Percentiles rank a stretch among this genome's conserved stretches.
phyloP scores from a whole-genome alignment of 2,113 vertebrate genomes.

The Furnarius figulus region DNA sequence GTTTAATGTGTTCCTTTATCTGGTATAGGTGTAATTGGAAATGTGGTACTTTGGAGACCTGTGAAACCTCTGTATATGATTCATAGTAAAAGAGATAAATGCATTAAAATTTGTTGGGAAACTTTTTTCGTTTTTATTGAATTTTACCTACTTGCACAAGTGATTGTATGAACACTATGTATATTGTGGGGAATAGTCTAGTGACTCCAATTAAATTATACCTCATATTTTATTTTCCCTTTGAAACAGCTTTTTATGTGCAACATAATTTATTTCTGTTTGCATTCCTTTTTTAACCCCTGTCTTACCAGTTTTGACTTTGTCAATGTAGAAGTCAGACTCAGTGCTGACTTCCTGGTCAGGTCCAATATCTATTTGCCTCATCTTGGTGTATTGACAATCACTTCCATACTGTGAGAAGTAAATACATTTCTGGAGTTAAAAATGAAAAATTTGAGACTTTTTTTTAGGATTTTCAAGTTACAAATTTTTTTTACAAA shows the following conservation, averaged over 20 bases:
- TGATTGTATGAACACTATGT: neutral
- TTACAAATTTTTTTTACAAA: neutral
- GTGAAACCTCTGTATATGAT: neutral
- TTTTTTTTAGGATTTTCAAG: neutral
- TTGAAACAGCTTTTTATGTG: neutral
- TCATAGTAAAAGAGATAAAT: conserved; percentile 18
- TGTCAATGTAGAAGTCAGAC: neutral
- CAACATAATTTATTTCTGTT: neutral
- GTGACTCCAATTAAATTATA: conserved; percentile 14
- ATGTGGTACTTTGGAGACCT: neutral
- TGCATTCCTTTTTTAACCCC: neutral
- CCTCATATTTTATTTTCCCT: neutral
- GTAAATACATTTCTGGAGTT: neutral
- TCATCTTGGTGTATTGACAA: neutral
- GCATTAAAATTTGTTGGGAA: neutral
- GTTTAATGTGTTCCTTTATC: conserved; percentile 11
- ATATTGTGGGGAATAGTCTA: neutral
- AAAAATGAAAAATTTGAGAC: neutral
- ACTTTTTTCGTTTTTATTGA: conserved; percentile 17
- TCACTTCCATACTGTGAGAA: neutral
- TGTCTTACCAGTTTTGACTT: neutral
- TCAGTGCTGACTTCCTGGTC: neutral
- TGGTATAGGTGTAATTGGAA: conserved; percentile 11
- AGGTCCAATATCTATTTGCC: neutral
- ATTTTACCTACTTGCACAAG: neutral